phyloP scores from a whole-genome alignment of 2,113 vertebrate genomes.

The Budorcas taxicolor region DNA sequence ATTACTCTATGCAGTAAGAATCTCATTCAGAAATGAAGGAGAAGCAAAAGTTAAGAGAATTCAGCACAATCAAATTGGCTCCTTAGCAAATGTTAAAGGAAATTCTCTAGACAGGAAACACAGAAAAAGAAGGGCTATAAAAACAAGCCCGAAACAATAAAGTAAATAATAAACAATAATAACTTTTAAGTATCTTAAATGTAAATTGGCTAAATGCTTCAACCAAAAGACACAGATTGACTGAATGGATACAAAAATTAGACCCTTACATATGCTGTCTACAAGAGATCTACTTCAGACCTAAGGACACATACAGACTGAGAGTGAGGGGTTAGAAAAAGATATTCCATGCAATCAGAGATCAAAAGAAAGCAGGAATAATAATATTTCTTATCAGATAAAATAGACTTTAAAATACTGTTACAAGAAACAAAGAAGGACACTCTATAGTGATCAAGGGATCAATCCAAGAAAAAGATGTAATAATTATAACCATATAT shows the following conservation, averaged over 20 bases:
- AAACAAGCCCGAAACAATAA: not conserved
- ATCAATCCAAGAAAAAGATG: not conserved
- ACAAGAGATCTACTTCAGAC: not conserved
- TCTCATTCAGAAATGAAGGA: not conserved
- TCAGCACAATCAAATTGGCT: not conserved
- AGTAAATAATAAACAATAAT: too few species aligned
- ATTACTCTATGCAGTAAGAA: not conserved
- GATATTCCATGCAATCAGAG: not conserved
- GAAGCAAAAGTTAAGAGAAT: not conserved
- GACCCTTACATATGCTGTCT: not conserved
- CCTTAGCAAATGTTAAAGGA: not conserved
- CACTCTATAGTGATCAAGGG: not conserved
- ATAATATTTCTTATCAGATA: not conserved
- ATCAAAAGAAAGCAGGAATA: not conserved
- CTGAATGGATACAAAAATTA: not conserved
- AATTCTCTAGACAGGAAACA: not conserved
- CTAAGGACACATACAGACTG: not conserved
- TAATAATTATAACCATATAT: not conserved
- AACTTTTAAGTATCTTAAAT: not conserved
- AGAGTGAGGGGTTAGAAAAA: not conserved
- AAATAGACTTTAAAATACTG: not conserved
- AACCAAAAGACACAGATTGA: not conserved
- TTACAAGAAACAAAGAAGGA: not conserved
- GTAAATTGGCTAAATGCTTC: not conserved
- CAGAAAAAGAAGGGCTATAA: not conserved